Evolutionary conservation across 2,797 vertebrate genomes (phyloP).

Genomic region (Hippopotamyrus pictus): DNA sequence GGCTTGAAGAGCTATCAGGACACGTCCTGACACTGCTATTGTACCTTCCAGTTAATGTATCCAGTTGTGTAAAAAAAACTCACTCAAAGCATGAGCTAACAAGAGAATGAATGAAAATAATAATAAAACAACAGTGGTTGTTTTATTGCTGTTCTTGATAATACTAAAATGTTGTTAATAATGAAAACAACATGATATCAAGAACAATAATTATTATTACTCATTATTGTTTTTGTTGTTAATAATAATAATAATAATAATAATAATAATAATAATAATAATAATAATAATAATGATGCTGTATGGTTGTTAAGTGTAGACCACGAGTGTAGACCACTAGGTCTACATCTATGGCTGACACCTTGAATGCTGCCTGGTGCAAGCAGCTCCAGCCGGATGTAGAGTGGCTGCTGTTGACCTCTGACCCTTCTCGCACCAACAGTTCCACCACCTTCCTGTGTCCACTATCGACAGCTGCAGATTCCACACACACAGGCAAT

Average conservation of each 20-base stretch:
- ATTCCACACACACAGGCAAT: not conserved
- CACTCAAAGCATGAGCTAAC: not conserved
- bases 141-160: not conserved
- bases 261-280: not conserved
- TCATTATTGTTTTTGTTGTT: not conserved
- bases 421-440: slow-evolving; percentile 68
- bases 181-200: not conserved
- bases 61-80: not conserved
- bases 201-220: not conserved
- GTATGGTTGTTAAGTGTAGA: not conserved
- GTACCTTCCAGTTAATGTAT: not conserved
- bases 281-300: not conserved
- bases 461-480: slow-evolving; percentile 72
- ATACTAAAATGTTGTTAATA: not conserved
- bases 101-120: not conserved
- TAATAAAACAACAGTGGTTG: not conserved
- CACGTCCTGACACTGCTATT: not conserved
- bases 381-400: slow-evolving; percentile 86
- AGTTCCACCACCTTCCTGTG: slow-evolving; percentile 62
- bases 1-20: not conserved
- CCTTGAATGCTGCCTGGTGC: slow-evolving; percentile 86
- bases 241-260: not conserved
- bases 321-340: not conserved
- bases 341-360: slow-evolving; percentile 35
- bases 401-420: slow-evolving; percentile 73